phyloP scores from a whole-genome alignment of 2,113 vertebrate genomes.

The Brachyhypopomus gauderio region DNA sequence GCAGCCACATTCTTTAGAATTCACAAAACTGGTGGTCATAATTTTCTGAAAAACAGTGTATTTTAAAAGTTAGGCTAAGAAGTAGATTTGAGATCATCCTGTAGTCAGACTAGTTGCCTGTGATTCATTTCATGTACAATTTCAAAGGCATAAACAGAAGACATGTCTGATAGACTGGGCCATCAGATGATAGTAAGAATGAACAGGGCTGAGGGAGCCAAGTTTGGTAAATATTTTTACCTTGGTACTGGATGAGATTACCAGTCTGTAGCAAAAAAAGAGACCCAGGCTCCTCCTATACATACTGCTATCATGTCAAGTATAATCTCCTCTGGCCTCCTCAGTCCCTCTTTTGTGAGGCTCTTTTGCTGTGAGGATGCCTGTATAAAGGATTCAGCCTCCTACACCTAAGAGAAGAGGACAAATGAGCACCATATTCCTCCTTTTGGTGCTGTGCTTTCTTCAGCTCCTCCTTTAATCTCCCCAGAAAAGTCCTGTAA shows the following conservation, averaged over 20 bases:
- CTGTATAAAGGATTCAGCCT: conserved; percentile 24
- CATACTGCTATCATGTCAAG: conserved; percentile 25
- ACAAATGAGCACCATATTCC: conserved; percentile 16
- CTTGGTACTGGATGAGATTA: conserved; percentile 25
- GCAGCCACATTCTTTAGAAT: no score
- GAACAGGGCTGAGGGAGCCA: conserved; percentile 19
- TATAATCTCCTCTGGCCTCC: conserved; percentile 22
- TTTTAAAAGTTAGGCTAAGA: no score
- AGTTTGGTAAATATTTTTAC: conserved; percentile 39
- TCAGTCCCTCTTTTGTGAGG: not conserved
- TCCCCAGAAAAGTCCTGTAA: not conserved
- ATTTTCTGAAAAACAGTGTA: no score
- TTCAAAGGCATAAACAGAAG: no score
- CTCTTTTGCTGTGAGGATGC: not conserved
- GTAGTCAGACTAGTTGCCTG: no score
- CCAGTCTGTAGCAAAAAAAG: conserved; percentile 27
- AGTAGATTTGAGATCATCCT: no score
- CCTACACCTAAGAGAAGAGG: conserved; percentile 27
- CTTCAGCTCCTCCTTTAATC: not conserved
- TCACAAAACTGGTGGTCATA: no score
- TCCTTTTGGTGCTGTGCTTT: conserved; percentile 11
- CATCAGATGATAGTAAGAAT: conserved; percentile 37
- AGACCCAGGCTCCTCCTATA: conserved; percentile 2
- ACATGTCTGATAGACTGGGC: not conserved
- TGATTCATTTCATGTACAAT: no score